phyloP scores from a whole-genome alignment of 2,888 invertebrate species.

The Seira musarum region DNA sequence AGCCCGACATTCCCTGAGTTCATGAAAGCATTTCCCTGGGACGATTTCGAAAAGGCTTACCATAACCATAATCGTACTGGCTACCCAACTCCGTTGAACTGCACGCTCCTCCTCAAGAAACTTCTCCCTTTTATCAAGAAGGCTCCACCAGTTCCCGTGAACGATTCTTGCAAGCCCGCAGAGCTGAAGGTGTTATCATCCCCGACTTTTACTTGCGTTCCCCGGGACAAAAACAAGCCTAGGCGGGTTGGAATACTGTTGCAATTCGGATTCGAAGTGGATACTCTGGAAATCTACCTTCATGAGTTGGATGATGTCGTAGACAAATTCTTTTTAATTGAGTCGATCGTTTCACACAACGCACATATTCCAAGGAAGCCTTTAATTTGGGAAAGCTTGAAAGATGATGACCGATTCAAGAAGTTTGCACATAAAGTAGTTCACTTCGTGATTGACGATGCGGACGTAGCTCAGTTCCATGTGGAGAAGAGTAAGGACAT shows the following conservation, averaged over 20 bases:
- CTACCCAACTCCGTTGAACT: too few relatives aligned
- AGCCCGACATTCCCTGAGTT: too few relatives aligned
- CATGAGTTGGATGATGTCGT: constrained; percentile 55
- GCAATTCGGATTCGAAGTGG: constrained; percentile 59
- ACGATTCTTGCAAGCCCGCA: too few relatives aligned
- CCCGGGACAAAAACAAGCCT: too few relatives aligned
- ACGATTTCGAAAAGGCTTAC: too few relatives aligned
- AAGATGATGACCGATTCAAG: constrained; percentile 35
- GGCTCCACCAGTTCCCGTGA: too few relatives aligned
- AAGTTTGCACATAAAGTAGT: constrained; percentile 47
- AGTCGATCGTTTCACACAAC: constrained; percentile 35
- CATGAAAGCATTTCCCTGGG: too few relatives aligned
- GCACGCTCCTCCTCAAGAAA: too few relatives aligned
- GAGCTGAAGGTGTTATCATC: too few relatives aligned
- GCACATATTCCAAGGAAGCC: constrained; percentile 25
- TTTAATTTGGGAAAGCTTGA: constrained; percentile 56
- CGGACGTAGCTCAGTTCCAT: background rate
- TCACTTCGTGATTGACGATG: constrained; percentile 58
- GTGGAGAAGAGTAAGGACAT: background rate
- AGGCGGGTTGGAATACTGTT: constrained; percentile 38
- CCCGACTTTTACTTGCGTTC: too few relatives aligned
- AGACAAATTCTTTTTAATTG: constrained; percentile 55
- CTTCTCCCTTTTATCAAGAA: too few relatives aligned
- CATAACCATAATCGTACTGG: too few relatives aligned
- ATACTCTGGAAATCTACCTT: constrained; percentile 55